Evolutionary conservation across 2,797 vertebrate genomes (phyloP), one percentile per base, ranked within the genome.

Genomic region (Sus cebifrons): DNA sequence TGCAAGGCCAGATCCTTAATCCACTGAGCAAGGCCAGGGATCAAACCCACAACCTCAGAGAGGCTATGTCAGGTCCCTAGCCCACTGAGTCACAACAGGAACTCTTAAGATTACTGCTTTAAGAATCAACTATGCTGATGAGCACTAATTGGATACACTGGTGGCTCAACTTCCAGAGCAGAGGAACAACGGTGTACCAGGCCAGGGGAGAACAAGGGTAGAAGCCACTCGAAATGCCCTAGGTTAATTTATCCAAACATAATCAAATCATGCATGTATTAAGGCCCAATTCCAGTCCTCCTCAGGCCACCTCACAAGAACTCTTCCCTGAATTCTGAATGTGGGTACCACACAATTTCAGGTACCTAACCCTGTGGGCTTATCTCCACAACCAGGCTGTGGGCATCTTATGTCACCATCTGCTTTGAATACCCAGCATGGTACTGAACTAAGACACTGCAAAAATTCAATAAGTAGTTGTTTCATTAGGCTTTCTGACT

Each of bases 211-310:
- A 90, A 14, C 11, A 32, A 18, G 94, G 17, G 21, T 77, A 54
- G 73, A 92, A 95, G 44, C 18, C 70, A 96, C 23, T 29, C 36
- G 91, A 96, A 95, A 92, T 27, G 21, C 16, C 36, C 77, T 73
- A 70, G 9, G 20, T 92, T 86, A 89, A 86, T 86, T 85, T 86
- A 92, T 36, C 36, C 79, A 94, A 90, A 86, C 94, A 70, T 52
- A 94, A 94, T 83, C 74, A 12, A 21, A 44, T 96, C 49, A 81
- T 58, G 65, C 15, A 78, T 40, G 27, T 5, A 54, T 75, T 40
- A 93, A 81, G 49, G 36, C 62, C 83, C 36, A 86, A 58, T 73
- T 86, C 68, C 77, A 58, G 21, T 73, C 52, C 32, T 82, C 83
- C 14, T 89, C 14, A 79, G 52, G 73, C 49, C 64, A 87, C 58